Evolutionary conservation across 2,113 vertebrate genomes (phyloP).

Genomic region (Chascanopsetta lugubris): DNA sequence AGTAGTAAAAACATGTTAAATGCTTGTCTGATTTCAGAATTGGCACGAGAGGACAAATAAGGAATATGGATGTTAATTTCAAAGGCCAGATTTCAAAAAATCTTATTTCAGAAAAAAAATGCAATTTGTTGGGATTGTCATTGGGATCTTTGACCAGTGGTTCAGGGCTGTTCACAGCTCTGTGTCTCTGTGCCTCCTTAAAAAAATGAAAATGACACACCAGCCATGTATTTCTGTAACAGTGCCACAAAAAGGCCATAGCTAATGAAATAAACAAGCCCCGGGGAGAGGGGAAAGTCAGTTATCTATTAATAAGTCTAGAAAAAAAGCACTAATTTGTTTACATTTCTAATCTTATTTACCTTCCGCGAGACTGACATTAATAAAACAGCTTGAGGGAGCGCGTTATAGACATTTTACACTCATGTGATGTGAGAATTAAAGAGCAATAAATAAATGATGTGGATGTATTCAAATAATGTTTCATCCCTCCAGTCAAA

Average conservation of each 20-base stretch:
- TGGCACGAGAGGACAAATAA: too few relatives aligned
- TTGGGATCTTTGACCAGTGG: too few relatives aligned
- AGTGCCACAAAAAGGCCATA: slow-evolving; percentile 15
- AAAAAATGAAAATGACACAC: slow-evolving; percentile 14
- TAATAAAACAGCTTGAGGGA: slow-evolving; percentile 40
- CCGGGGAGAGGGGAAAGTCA: slow-evolving; percentile 4
- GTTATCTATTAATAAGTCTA: slow-evolving; percentile 31
- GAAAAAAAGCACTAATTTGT: slow-evolving; percentile 29
- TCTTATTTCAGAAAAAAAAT: too few relatives aligned
- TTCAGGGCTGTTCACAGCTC: too few relatives aligned
- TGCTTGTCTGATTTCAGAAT: too few relatives aligned
- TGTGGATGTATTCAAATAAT: slow-evolving; percentile 3
- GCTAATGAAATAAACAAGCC: slow-evolving; percentile 25
- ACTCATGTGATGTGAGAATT: slow-evolving; percentile 6
- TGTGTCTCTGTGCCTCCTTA: neutral
- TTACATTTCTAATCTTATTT: slow-evolving; percentile 47
- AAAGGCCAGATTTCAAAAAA: too few relatives aligned
- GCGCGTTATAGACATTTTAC: slow-evolving; percentile 14
- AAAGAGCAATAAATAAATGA: slow-evolving; percentile 24
- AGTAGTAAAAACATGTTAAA: too few relatives aligned
- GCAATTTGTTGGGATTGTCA: too few relatives aligned
- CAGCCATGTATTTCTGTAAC: neutral
- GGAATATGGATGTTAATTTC: too few relatives aligned
- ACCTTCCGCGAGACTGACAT: slow-evolving; percentile 15
- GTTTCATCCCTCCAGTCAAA: neutral